Base-by-base conservation (phyloP, 2,113 vertebrate genomes). In the Ammodytes marinus region DNA sequence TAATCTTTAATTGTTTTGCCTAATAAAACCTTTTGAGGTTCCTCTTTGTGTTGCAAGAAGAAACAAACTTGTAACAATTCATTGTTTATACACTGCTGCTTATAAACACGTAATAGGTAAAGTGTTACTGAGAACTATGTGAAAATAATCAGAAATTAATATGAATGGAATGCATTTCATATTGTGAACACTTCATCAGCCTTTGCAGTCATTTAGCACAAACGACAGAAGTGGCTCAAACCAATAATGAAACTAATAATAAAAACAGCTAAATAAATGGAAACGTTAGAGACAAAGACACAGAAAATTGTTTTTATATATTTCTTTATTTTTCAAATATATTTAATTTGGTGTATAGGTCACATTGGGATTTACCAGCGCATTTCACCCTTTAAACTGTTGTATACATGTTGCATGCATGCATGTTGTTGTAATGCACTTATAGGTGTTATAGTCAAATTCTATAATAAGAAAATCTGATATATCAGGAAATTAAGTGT, bases 311-410 rank as follows among this genome's bases (percentile, higher is more conserved):
- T 13, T 73, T 82, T 75, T 50, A 59, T 50, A 59, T 4, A 74
- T 83, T 61, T 80, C 61, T 94, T 93, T 88, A 88, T 92, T 93
- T 85, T 80, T 81, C 55, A 80, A 93, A 86, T 88, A 91, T 82
- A 85, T 76, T 58, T 67, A 88, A 64, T 88, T 83, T 88, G 80
- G 80, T 86, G 72, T 79, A 82, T 50, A 84, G 69, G 69, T 81
- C 75, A 91, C 87, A 88, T 77, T 90, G 27, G 66, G 35, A 86
- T 77, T 86, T 73, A 69, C 77, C 66, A 86, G 60, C 83, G 75
- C 61, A 89, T 80, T 88, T 57, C 27, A 79, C 46, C 61, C 47
- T 84, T 86, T 77, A 59, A 66, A 77, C 45, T 66, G 61, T 76
- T 83, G 61, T 53, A 67, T 79, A 85, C 60, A 77, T 55, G 79